Base-by-base conservation (phyloP, 2,113 vertebrate species). In the Dendrocopos noguchii region DNA sequence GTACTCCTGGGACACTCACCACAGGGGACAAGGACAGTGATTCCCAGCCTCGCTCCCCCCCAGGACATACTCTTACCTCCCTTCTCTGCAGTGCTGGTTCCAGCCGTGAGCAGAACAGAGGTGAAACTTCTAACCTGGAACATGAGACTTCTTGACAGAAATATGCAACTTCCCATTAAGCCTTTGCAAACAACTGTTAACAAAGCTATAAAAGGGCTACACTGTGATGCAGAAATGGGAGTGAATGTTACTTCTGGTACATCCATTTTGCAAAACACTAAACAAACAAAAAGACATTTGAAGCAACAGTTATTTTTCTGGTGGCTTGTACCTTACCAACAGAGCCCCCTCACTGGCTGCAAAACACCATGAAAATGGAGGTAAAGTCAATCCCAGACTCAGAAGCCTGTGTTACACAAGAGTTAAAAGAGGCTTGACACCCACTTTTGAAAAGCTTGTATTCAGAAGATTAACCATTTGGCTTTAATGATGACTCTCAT, bases 11-110 rank as follows among this genome's bases (percentile, higher is more conserved):
- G 60, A 67, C 4, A 3, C 50, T 80, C 7, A 1, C 20, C 15
- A 2, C 8, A 8, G 52, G 44, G 2, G 7, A 29, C 0, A 0
- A 74, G 28, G 53, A 70, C 31, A 50, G 39, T 3, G 1, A n/a
- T 42, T 53, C 31, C 79, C 52, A 60, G 3, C 16, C 46, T 7
- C 1, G 6, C 12, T 33, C 8, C 22, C 34, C 31, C 31, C 4
- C 0, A 1, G 18, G 20, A 27, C 8, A 0, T 5, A 25, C 65
- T 31, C 65, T 20, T 8, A 44, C 24, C 18, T 44, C 63, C 4
- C 1, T 10, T 50, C 44, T n/a, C 57, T 29, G 57, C 27, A 10
- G 42, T 2, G 3, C 80, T 86, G 73, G 28, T 34, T 90, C 72
- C 86, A 93, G 15, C 4, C 19, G 33, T 21, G 42, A 77, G 76